Evolutionary conservation across 2,113 vertebrate genomes (phyloP).

Genomic region (Grammomys surdaster): DNA sequence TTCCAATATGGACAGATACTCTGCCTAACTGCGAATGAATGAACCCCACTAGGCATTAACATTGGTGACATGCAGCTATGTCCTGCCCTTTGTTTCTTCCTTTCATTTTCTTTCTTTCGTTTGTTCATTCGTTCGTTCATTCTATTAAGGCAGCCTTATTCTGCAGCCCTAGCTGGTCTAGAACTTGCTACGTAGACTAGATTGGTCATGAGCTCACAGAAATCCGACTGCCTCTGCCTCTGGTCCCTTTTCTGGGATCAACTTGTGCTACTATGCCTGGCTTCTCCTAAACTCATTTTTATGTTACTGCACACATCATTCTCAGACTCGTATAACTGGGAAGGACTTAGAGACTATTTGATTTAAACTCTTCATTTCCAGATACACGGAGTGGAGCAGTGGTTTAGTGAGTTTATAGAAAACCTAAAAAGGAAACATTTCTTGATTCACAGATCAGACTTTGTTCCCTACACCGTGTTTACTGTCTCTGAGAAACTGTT

Average conservation of each 20-base stretch:
- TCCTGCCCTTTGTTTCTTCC: background rate
- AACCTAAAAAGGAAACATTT: slow-evolving; percentile 22
- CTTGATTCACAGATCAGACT: slow-evolving; percentile 23
- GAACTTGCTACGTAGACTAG: background rate
- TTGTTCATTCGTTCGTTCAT: background rate
- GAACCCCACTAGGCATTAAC: background rate
- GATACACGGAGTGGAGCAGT: slow-evolving; percentile 35
- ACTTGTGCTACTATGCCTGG: background rate
- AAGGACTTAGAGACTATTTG: slow-evolving; percentile 6
- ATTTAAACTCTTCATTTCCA: slow-evolving; percentile 35
- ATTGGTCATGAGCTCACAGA: background rate
- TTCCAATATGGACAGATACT: background rate
- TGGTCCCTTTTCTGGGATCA: background rate
- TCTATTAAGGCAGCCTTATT: background rate
- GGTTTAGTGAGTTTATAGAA: slow-evolving; percentile 48
- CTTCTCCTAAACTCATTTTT: background rate
- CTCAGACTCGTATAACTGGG: slow-evolving; percentile 9
- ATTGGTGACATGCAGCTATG: slow-evolving; percentile 1
- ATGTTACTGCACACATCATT: slow-evolving; percentile 10
- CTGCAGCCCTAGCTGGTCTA: background rate
- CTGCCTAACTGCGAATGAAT: slow-evolving; percentile 25
- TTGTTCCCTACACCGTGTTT: background rate
- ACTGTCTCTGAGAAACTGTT: slow-evolving; percentile 35
- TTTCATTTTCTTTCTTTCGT: background rate
- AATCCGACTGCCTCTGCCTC: background rate